Evolutionary conservation across 2,113 vertebrate genomes (phyloP), one percentile per base, ranked within the genome.

Genomic region (Ammospiza nelsoni): DNA sequence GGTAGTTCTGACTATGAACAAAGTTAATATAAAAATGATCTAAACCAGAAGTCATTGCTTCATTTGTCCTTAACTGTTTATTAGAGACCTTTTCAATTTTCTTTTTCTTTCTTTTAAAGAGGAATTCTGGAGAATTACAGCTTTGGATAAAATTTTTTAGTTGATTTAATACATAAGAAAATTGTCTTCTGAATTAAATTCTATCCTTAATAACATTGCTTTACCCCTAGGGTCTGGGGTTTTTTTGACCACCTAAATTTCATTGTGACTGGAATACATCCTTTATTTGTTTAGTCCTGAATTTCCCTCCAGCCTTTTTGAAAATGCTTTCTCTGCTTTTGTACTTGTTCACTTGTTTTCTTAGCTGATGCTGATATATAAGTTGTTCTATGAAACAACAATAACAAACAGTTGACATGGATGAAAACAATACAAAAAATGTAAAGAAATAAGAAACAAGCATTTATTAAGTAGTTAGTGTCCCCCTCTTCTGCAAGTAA

Each of bases 401-500:
- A 77, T 91, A 94, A 6, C 27, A 39, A 25, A 48, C 28, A 41
- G 84, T 63, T 37, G 9, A 49, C 66, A 55, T 3, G 15, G 52
- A 21, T 63, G 14, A 69, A 94, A 89, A 87, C 33, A 93, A n/a
- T 41, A 29, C 23, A 19, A 77, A 74, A 87, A 83, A 75, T 6
- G 2, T n/a, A 58, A 87, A 66, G 8, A 84, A 84, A 84, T 54
- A 85, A 72, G 61, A 13, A 72, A 11, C 15, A 63, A 65, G 23
- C 35, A 59, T 89, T 93, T 90, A 90, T 91, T 91, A 75, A 91
- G 67, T 92, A 65, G 15, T 79, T 88, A 87, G 66, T 39, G 86
- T 85, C 59, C 89, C 72, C 69, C 54, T 65, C 39, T 75, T 89
- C 75, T 93, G 78, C 83, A 85, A 89, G 82, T 94, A 87, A 95